Percentiles rank a stretch among this genome's conserved stretches.
phyloP scores from a whole-genome alignment of 2,888 invertebrate species.

The Cataglyphis cursor region DNA sequence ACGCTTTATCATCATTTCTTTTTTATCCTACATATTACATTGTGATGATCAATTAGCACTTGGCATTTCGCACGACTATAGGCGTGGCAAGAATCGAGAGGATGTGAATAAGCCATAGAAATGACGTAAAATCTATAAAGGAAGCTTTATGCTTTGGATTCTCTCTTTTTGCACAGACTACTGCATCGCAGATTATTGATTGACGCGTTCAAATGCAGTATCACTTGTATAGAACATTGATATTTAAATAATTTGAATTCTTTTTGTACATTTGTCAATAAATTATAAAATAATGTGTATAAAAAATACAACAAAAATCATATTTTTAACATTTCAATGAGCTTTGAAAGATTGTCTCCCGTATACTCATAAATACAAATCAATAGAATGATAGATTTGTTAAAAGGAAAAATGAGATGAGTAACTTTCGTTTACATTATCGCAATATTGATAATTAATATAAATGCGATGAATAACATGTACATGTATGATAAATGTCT shows the following conservation, averaged over 20 bases:
- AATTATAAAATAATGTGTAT: constrained; percentile 30
- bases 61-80: constrained; percentile 36
- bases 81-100: not conserved
- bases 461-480: constrained; percentile 40
- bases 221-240: not conserved
- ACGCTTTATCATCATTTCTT: constrained; percentile 1
- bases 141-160: not conserved
- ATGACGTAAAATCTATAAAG: constrained; percentile 12
- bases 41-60: not conserved
- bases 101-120: not conserved
- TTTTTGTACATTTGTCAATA: constrained; percentile 20
- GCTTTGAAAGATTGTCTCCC: not conserved
- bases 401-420: not conserved
- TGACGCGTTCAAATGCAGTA: constrained; percentile 3
- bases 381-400: not conserved
- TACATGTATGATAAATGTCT: constrained; percentile 32
- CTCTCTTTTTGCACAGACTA: not conserved
- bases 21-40: not conserved
- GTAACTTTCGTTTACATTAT: constrained; percentile 6
- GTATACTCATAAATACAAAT: not conserved
- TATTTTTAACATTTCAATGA: not conserved
- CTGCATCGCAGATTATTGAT: constrained; percentile 32
- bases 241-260: not conserved
- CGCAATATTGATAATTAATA: constrained; percentile 8
- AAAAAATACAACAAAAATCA: constrained; percentile 18